Percentiles rank a stretch among this genome's conserved stretches.
These are phyloP conservation scores for Seira ritae DNA, from an alignment of 2,888 invertebrate genomes.

Conservation along the genomic window DNA sequence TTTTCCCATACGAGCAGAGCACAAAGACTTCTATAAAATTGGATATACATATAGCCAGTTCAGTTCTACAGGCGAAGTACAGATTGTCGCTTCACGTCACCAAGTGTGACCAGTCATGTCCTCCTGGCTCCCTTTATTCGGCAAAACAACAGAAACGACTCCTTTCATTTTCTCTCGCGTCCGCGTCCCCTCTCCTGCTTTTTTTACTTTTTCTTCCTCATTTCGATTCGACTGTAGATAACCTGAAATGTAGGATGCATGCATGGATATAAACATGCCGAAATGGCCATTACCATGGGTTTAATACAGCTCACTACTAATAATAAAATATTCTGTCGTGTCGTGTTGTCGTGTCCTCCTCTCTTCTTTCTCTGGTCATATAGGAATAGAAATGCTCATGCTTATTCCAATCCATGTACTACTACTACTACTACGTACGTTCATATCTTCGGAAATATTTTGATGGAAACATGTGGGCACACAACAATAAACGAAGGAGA, in stretches of 20 bases:
- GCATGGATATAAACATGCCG: conserved; percentile 18
- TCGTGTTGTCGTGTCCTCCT: conserved; percentile 22
- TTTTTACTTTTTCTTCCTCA: conserved; percentile 26
- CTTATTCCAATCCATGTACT: too few species aligned
- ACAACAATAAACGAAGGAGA: conserved; percentile 7
- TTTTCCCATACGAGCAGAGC: not conserved
- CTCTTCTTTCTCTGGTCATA: not conserved
- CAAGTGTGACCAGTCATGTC: conserved; percentile 63
- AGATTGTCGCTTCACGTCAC: conserved; percentile 25
- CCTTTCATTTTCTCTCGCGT: conserved; percentile 26
- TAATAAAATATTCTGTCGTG: conserved; percentile 27
- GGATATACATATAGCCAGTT: too few species aligned
- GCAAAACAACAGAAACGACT: conserved; percentile 32
- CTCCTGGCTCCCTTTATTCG: conserved; percentile 1
- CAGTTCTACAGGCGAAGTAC: too few species aligned
- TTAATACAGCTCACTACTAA: not conserved
- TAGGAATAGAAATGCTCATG: too few species aligned
- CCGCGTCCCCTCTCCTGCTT: not conserved
- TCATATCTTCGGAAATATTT: conserved; percentile 29
- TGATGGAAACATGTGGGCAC: conserved; percentile 42
- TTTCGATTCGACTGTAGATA: not conserved
- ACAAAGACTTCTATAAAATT: not conserved
- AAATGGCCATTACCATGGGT: conserved; percentile 25
- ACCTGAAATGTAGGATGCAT: not conserved
- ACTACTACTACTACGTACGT: too few species aligned